These are phyloP conservation scores for Drosophila bocki DNA, from an alignment of 1,140 invertebrate species.

Conservation along the genomic window DNA sequence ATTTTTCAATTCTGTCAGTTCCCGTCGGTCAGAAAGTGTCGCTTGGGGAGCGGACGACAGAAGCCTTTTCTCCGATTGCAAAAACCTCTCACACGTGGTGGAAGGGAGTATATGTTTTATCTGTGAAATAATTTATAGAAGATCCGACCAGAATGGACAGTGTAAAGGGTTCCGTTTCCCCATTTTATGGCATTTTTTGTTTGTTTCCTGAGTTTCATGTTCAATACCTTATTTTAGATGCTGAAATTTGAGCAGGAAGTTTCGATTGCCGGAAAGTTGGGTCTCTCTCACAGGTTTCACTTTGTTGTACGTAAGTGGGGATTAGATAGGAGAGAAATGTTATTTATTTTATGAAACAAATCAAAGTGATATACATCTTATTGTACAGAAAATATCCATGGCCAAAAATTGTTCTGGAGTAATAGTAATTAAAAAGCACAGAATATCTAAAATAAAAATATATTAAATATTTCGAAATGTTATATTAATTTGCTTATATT, in stretches of 20 bases:
- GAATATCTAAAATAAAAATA: too few relatives aligned
- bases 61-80: constrained; percentile 56
- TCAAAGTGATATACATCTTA: too few relatives aligned
- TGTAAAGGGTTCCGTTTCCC: constrained; percentile 43
- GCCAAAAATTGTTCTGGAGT: too few relatives aligned
- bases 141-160: constrained; percentile 43
- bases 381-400: too few relatives aligned
- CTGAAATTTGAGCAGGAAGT: constrained; percentile 22
- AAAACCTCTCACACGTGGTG: constrained; percentile 22
- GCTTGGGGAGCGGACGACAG: constrained; percentile 55
- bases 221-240: constrained; percentile 7
- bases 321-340: neutral
- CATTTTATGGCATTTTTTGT: constrained; percentile 24
- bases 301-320: constrained; percentile 1
- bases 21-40: constrained; percentile 63
- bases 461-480: neutral
- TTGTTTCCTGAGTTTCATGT: constrained; percentile 7
- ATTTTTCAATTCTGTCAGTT: constrained; percentile 77
- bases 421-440: too few relatives aligned
- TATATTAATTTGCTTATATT: neutral
- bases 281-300: neutral
- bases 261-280: neutral
- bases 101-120: constrained; percentile 57
- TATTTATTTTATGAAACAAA: constrained; percentile 7
- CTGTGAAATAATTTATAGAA: constrained; percentile 70